phyloP scores from a whole-genome alignment of 2,888 invertebrate species.

The Lepidocyrtinus sp. region DNA sequence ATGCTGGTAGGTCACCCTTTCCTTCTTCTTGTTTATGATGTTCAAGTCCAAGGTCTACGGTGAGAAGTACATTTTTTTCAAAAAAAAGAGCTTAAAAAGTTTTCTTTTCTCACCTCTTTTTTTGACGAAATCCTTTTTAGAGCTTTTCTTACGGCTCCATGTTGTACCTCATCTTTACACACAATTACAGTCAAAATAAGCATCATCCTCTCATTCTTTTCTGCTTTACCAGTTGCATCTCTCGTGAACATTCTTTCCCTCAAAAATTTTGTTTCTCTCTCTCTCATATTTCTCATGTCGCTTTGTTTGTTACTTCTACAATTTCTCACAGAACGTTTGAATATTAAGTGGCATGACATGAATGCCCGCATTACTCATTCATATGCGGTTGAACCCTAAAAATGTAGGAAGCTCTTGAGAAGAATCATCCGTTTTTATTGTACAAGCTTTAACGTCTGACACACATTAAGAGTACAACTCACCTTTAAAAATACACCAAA shows the following conservation, averaged over 20 bases:
- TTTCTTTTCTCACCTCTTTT: slow-evolving; percentile 54
- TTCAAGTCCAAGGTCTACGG: slow-evolving; percentile 65
- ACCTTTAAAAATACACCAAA: neutral
- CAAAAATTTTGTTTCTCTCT: neutral
- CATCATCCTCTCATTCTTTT: neutral
- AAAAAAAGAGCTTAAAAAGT: slow-evolving; percentile 9
- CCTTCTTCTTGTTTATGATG: slow-evolving; percentile 61
- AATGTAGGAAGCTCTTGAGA: neutral
- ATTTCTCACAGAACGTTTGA: slow-evolving; percentile 21
- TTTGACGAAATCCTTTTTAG: slow-evolving; percentile 40
- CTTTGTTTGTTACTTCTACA: slow-evolving; percentile 26
- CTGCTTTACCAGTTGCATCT: slow-evolving; percentile 23
- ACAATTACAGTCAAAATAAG: neutral
- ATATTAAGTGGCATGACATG: neutral
- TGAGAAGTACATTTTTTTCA: slow-evolving; percentile 42
- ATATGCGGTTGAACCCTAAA: neutral
- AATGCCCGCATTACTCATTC: neutral
- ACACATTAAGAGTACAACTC: neutral
- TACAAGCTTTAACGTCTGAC: neutral
- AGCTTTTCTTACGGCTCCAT: neutral
- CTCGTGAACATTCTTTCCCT: neutral
- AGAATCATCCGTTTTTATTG: neutral
- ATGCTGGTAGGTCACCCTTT: slow-evolving; percentile 63
- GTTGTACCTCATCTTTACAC: neutral
- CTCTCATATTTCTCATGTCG: slow-evolving; percentile 27